Base-by-base conservation (phyloP, 2,113 vertebrate species). In the Martes martes region DNA sequence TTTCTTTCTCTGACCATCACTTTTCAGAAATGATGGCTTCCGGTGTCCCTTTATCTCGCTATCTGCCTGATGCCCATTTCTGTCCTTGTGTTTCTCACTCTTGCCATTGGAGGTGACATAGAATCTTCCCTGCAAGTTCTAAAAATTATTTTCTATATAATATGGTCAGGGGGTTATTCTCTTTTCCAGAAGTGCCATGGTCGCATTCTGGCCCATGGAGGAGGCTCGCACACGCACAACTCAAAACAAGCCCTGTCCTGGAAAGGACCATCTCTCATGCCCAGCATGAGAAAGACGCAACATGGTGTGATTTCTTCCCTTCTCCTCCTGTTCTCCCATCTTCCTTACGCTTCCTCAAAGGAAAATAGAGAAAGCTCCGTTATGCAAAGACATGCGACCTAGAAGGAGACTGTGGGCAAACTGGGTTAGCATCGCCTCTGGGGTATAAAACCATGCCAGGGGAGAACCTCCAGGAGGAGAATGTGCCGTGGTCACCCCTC, bases 1-100 rank as follows among this genome's bases (percentile, higher is more conserved):
- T 3, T 55, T 61, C 73, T 73, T 42, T 73, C 69, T 42, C 45
- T 19, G n/a, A 47, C 18, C 5, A 1, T 42, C 31, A 1, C 50
- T 39, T 36, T 36, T 36, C 82, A 45, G 13, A 65, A 42, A 13
- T 0, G 6, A 8, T 18, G 24, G 50, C 26, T 63, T 14, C 26
- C 15, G 11, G 10, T 1, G 8, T 55, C 24, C 11, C 6, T 14
- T 23, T 26, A 36, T 55, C 16, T 39, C 26, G 0, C 10, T 19
- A 9, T 26, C 4, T n/a, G 55, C 3, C 11, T 3, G 14, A 19
- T 9, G 63, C 24, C 7, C 33, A 26, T 13, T 42, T 11, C 26
- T 36, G 52, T 26, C 0, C 8, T 42, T 79, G 55, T 65, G 13
- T 73, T 84, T 93, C 39, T 65, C 18, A 4, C 1, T 3, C 87